Evolutionary conservation across 2,888 invertebrate species (phyloP).

Genomic region (Fragum whitleyi): DNA sequence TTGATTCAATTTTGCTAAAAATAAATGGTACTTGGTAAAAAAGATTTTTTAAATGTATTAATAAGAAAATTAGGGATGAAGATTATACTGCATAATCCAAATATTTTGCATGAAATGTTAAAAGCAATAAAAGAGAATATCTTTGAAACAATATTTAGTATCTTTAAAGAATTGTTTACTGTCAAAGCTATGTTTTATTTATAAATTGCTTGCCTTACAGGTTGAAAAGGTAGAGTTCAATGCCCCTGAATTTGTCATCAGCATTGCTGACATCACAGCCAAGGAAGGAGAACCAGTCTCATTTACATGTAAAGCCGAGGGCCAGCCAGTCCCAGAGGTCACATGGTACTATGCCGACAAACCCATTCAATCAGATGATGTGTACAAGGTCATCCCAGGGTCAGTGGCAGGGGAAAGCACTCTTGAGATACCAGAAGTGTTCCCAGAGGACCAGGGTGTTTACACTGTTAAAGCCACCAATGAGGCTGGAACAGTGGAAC

Average conservation of each 20-base stretch:
- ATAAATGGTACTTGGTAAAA: too few species aligned
- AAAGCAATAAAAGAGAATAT: too few species aligned
- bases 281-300: constrained; percentile 80
- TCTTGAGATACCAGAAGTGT: constrained; percentile 78
- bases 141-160: too few species aligned
- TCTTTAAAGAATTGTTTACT: too few species aligned
- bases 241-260: constrained; percentile 75
- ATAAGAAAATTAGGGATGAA: too few species aligned
- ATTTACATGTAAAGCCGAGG: constrained; percentile 83
- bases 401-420: constrained; percentile 77
- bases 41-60: too few species aligned
- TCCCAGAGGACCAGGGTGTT: constrained; percentile 90
- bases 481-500: constrained; percentile 88
- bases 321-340: constrained; percentile 86
- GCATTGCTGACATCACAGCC: constrained; percentile 75
- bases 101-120: too few species aligned
- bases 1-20: too few species aligned
- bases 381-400: constrained; percentile 87
- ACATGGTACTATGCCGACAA: constrained; percentile 93
- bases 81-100: too few species aligned
- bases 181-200: too few species aligned
- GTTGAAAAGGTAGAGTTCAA: constrained; percentile 63
- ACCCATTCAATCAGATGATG: constrained; percentile 87
- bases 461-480: constrained; percentile 92
- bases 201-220: constrained; percentile 55